Base-by-base conservation (phyloP, 2,888 invertebrate genomes). In the Steinernema carpocapsae region DNA sequence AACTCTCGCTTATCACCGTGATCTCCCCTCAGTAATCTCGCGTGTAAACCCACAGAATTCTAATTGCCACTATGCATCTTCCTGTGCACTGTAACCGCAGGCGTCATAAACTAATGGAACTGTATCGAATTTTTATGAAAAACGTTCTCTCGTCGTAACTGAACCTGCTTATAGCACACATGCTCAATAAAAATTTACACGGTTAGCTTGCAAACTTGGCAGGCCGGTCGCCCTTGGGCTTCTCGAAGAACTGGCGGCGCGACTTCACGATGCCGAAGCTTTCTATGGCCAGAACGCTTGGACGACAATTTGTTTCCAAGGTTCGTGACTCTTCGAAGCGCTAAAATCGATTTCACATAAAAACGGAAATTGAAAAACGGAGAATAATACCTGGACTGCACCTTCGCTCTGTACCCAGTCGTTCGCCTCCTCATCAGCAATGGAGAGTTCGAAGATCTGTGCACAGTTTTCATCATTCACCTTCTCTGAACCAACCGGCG, bases 391-490 rank as follows among this genome's bases (percentile, higher is more conserved):
- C 24, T 17, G 22, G 1, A 32, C 26, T 17, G 64, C 64, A 10
- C 17, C 64, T 1, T 29, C n/a, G 29, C 64, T 64, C 17, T 32
- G 64, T 1, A 64, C 64, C 64, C 64, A 64, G 17, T 64, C 64
- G 7, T 64, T 22, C 1, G 12, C 24, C 19, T 52, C 52, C 19
- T n/a, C 24, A 1, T 52, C 22, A n/a, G n/a, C n/a, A 10, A 37
- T 37, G 37, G 37, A 6, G 4, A 37, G 37, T 37, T 37, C 37
- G 10, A 37, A 10, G 3, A 37, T 37, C 10, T 64, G 64, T 32
- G 24, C 64, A 32, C 32, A 64, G n/a, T 64, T 29, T 32, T 64
- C 64, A n/a, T 64, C 64, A n/a, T 64, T 64, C 2, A 64, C 14
- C 4, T 1, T 17, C 2, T 29, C 64, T 17, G 64, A 29, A 64